These are phyloP conservation scores for Porites rus DNA, from an alignment of 92 coral and sea anemone genomes.

Conservation along the genomic window DNA sequence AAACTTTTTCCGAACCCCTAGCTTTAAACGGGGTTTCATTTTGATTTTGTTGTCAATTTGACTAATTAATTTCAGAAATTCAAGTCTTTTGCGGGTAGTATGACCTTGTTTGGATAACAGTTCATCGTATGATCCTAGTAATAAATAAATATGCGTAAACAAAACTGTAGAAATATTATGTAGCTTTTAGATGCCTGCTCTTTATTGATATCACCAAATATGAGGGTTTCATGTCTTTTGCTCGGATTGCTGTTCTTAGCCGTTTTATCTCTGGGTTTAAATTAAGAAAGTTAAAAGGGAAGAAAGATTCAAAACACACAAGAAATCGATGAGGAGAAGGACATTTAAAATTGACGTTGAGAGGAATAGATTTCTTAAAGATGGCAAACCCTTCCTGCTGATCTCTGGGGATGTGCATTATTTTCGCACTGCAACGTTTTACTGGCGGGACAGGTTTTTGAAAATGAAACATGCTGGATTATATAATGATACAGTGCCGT, in stretches of 20 bases:
- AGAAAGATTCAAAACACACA: neutral
- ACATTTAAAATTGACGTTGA: constrained; percentile 40
- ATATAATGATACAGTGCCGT: too few relatives aligned
- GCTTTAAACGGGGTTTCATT: too few relatives aligned
- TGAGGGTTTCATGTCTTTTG: neutral
- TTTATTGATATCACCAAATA: neutral
- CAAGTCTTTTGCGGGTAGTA: neutral
- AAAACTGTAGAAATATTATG: neutral
- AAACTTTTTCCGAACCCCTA: too few relatives aligned
- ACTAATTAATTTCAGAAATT: too few relatives aligned
- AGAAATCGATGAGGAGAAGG: neutral
- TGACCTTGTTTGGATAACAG: neutral
- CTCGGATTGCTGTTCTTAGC: neutral
- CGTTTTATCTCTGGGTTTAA: neutral
- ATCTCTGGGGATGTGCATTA: constrained; percentile 45
- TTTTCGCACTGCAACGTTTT: constrained; percentile 19
- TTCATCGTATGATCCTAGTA: neutral
- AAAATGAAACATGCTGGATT: constrained; percentile 44
- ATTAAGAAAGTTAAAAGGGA: neutral
- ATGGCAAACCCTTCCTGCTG: constrained; percentile 27
- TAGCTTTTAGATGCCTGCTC: neutral
- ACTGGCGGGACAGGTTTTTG: constrained; percentile 23
- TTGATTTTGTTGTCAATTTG: too few relatives aligned
- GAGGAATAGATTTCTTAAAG: constrained; percentile 32
- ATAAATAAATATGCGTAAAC: neutral